Evolutionary conservation across 2,888 invertebrate genomes (phyloP), one percentile per base, ranked within the genome.

Genomic region (Coenonympha arcania): DNA sequence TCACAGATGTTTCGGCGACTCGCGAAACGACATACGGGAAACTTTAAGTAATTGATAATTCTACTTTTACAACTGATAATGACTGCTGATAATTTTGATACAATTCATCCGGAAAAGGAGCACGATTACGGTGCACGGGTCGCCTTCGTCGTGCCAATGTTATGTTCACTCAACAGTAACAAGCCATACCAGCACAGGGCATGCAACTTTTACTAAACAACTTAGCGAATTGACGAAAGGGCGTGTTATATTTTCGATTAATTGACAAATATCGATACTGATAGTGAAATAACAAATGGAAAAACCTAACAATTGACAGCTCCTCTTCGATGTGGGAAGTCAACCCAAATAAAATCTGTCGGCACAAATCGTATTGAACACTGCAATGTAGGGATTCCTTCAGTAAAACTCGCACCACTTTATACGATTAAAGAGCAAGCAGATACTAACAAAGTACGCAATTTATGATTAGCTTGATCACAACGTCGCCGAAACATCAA

Each of bases 401-500:
- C 44, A 52, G 50, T 48, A 50, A 68, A 63, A 54, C 62, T 64
- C 65, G 71, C 70, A 65, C 64, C 71, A 76, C 69, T 64, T 60
- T 61, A 56, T 58, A 63, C 66, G 71, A 67, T 64, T 61, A 66
- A 68, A 73, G 61, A 55, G 54, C 52, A 54, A 63, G 46, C 57
- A 67, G 65, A 63, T 65, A 71, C 68, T 66, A 72, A 65, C 69
- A 77, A 71, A 65, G 67, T 66, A 74, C 61, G 65, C 65, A 67
- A 77, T 74, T 76, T 76, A 72, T 67, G 73, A 85, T 84, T 81
- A 83, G 82, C 58, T 60, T n/a, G n/a, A n/a, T 81, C 83, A 84
- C 84, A 83, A 82, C 82, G 84, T 85, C 85, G 85, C 85, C 85
- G 84, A 85, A 86, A 85, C 86, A 86, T 85, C 86, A 83, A 84